Evolutionary conservation across 2,888 invertebrate species (phyloP).

Genomic region (Andrena camellia): DNA sequence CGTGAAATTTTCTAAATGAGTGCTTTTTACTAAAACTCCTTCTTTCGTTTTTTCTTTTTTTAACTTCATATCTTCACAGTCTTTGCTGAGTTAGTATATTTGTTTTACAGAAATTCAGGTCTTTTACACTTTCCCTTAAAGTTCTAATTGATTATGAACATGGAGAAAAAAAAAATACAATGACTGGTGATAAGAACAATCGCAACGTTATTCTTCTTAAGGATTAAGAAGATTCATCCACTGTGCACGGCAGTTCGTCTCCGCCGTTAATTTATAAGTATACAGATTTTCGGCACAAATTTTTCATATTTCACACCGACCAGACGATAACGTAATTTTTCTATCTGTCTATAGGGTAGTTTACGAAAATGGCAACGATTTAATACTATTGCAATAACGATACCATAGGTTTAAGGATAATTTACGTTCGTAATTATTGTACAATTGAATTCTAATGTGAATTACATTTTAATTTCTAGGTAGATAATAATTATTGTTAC

Average conservation of each 20-base stretch:
- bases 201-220: conserved; percentile 6
- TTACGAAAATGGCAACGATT: conserved; percentile 6
- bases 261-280: conserved; percentile 46
- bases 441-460: conserved; percentile 13
- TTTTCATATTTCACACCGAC: conserved; percentile 32
- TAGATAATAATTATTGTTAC: conserved; percentile 26
- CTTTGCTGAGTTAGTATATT: not conserved
- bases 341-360: not conserved
- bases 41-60: not conserved
- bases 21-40: too few species aligned
- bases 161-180: not conserved
- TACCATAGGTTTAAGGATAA: not conserved
- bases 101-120: not conserved
- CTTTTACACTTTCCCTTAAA: not conserved
- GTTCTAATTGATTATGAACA: not conserved
- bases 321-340: conserved; percentile 12
- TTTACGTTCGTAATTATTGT: conserved; percentile 19
- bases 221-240: conserved; percentile 22
- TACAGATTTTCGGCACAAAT: conserved; percentile 21
- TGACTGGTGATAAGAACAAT: conserved; percentile 1
- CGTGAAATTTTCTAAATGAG: too few species aligned
- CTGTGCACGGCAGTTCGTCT: conserved; percentile 36
- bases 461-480: conserved; percentile 11
- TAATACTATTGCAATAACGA: not conserved
- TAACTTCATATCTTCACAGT: not conserved